Evolutionary conservation across 2,797 vertebrate genomes (phyloP).

Genomic region (Pipistrellus pipistrellus): DNA sequence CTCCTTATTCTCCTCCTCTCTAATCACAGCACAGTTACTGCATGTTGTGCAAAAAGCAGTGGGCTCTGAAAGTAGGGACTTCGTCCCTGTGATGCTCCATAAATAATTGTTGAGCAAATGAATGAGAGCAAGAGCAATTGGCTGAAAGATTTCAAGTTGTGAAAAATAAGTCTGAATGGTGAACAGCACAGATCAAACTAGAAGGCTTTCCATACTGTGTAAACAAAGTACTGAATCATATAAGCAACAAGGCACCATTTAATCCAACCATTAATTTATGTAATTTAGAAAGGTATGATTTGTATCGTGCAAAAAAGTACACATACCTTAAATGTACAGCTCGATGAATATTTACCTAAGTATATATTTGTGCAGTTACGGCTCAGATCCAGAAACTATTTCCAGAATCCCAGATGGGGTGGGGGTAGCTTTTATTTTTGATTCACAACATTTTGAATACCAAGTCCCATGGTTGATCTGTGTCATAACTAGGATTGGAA

Average conservation of each 20-base stretch:
- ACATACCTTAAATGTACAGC: background rate
- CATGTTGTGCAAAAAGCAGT: background rate
- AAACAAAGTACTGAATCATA: slow-evolving; percentile 1
- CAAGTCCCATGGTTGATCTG: background rate
- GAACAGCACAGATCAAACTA: background rate
- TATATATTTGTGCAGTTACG: background rate
- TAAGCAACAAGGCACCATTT: background rate
- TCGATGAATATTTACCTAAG: background rate
- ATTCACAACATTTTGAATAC: slow-evolving; percentile 33
- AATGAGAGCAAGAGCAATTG: background rate
- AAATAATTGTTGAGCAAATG: background rate
- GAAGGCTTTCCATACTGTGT: background rate
- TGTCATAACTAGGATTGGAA: background rate
- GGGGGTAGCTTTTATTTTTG: slow-evolving; percentile 23
- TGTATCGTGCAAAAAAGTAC: background rate
- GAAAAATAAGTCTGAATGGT: background rate
- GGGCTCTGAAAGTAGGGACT: background rate
- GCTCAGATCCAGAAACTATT: slow-evolving; percentile 37
- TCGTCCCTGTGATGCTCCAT: background rate
- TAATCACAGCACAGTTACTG: background rate
- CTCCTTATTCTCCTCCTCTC: background rate
- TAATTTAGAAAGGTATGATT: background rate
- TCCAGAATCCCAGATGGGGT: background rate
- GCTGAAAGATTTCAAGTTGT: background rate
- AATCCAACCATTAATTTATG: background rate